Evolutionary conservation across 1,140 invertebrate genomes (phyloP), one percentile per base, ranked within the genome.

Genomic region (Zelostemma sp.): DNA sequence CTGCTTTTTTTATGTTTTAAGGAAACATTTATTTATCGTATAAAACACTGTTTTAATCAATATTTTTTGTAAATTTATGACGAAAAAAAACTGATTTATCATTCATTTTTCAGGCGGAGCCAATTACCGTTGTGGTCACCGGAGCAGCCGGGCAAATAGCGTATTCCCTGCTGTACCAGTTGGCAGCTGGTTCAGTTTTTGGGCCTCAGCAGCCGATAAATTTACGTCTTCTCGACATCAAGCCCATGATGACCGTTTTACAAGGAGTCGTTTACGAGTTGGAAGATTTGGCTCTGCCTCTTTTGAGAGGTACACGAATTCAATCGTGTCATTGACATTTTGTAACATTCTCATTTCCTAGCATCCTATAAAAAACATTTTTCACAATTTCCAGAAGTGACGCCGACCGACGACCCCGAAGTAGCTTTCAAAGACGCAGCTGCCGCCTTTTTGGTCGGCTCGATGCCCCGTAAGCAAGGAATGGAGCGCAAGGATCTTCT

Each of bases 91-190:
- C 21, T 25, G 8, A 25, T 25, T 25, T 25, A 25, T 25, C n/a
- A 54, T 46, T 35, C 49, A 57, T 68, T 76, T 85, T 85, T 48
- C 80, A 93, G 92, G 84, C 88, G 72, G 90, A 93, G 86, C 92
- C 95, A 80, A 93, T 98, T 75, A 91, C 91, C 86, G 97, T 99
- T 66, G 92, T 99, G 45, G 93, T 99, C 6, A 99, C 98, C 59
- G 98, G 98, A 65, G 98, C 98, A 76, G 96, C 96, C 50, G 97
- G 97, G 12, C 98, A 99, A 87, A 99, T 99, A 75, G 98, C 96
- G 35, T 99, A 99, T 83, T 99, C 97, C 0, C 86, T 99, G 18
- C 82, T 99, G 0, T 97, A 96, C 77, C 93, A 95, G 85, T 89
- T 99, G 72, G 95, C 95, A 12, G 96, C 96, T 77, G 98, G 98